phyloP scores from a whole-genome alignment of 2,113 vertebrate species.

The Gavia stellata region DNA sequence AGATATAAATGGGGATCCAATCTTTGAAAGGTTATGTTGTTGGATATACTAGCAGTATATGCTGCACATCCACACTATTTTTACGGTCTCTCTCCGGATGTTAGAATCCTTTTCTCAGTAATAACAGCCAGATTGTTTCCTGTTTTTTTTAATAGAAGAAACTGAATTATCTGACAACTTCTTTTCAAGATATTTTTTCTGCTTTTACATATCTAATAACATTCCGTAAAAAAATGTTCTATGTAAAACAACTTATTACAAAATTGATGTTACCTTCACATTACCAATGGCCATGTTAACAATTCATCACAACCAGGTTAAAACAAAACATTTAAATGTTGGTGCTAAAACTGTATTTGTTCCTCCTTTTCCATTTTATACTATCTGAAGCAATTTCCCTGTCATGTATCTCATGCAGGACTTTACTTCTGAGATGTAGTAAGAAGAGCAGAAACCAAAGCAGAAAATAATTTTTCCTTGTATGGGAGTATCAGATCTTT shows the following conservation, averaged over 20 bases:
- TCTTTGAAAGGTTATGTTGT: background rate
- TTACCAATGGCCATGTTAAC: background rate
- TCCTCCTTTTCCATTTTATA: background rate
- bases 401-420: background rate
- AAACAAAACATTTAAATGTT: background rate
- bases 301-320: background rate
- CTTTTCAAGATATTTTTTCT: background rate
- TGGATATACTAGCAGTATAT: background rate
- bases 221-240: background rate
- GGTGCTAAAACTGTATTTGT: background rate
- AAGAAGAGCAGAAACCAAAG: background rate
- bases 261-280: background rate
- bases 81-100: background rate
- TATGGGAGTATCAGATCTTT: background rate
- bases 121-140: background rate
- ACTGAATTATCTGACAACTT: background rate
- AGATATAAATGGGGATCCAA: background rate
- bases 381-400: background rate
- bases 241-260: background rate
- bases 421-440: background rate
- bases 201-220: background rate
- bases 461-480: background rate
- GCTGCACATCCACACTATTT: background rate
- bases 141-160: background rate
- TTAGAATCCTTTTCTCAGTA: background rate